Percentiles rank a stretch among this genome's conserved stretches.
Evolutionary conservation across 1,140 invertebrate species (phyloP).

Genomic region (Sweltsa coloradensis): DNA sequence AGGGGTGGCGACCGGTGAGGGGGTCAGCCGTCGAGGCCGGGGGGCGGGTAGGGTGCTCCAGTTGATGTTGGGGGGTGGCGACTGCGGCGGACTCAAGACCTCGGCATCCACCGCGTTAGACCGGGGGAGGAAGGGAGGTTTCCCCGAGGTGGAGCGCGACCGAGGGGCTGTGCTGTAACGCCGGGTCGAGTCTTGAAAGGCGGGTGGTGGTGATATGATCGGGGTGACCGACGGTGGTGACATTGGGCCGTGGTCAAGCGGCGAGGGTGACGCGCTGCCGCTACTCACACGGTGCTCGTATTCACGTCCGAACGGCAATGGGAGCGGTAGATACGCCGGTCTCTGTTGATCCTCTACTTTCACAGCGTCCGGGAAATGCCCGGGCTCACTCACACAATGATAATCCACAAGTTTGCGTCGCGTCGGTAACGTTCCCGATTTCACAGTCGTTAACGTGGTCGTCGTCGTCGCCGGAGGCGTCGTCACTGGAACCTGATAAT

Average conservation of each 20-base stretch:
- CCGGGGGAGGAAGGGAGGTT: constrained; percentile 36
- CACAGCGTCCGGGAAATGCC: constrained; percentile 27
- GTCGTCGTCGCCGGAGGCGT: neutral
- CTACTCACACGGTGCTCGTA: neutral
- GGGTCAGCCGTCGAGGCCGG: constrained; percentile 18
- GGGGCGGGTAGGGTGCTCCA: constrained; percentile 28
- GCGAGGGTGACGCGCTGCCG: constrained; percentile 29
- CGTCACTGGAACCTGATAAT: constrained; percentile 18
- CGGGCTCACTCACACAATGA: constrained; percentile 41
- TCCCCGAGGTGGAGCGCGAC: constrained; percentile 26
- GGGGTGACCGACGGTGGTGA: constrained; percentile 41
- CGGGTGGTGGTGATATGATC: constrained; percentile 46
- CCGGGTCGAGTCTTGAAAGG: constrained; percentile 29
- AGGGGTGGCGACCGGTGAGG: constrained; percentile 18
- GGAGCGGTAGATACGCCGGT: constrained; percentile 32
- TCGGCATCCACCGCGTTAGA: constrained; percentile 41
- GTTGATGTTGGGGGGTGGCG: constrained; percentile 26
- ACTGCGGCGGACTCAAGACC: constrained; percentile 36
- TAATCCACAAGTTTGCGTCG: constrained; percentile 38
- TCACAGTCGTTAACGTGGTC: constrained; percentile 1
- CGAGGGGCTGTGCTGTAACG: constrained; percentile 14
- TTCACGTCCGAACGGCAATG: constrained; percentile 19
- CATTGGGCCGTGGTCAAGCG: constrained; percentile 25
- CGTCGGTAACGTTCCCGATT: neutral
- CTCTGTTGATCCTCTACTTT: constrained; percentile 20